Evolutionary conservation across 2,888 invertebrate species (phyloP), one percentile per base, ranked within the genome.

Genomic region (Drosophila engyochracea): DNA sequence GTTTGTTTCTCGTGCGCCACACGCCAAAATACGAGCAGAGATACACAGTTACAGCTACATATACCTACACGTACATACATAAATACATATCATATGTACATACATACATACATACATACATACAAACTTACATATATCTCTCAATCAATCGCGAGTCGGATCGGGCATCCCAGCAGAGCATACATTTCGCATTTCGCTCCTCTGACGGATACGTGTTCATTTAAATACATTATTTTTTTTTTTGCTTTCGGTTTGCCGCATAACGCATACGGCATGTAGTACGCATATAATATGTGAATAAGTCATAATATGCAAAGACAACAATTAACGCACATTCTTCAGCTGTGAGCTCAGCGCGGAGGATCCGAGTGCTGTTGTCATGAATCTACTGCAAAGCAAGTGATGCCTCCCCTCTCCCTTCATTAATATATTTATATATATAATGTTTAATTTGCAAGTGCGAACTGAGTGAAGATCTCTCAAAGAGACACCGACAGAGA

Each of bases 361-460:
- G 54, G 54, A 74, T 31, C 58, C 30, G 28, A 9, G 19, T 25
- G 55, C 49, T 47, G n/a, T 63, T 70, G 76, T 71, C 71, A 87
- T 87, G 87, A 87, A 87, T 87, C 84, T 87, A 62, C 70, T 87
- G 75, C 87, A 87, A 90, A 87, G 87, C 87, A 87, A 87, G 87
- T 87, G 83, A 61, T 31, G 39, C 47, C 59, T 39, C n/a, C 58
- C 14, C 9, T 5, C n/a, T 4, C 12, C 19, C 47, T 16, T 4
- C 2, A 25, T 22, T 10, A 10, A 41, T n/a, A n/a, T 41, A 10
- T 30, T 7, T 30, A 30, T 30, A 30, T 30, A 1, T n/a, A n/a
- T 30, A 25, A 25, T 61, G 37, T 28, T 9, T 19, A 28, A 28
- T 19, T 47, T 25, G 16, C 25, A 10, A 51, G 28, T 51, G 28